Conservation (phyloP, 1,140 invertebrate genomes). For the Galendromus occidentalis region DNA sequence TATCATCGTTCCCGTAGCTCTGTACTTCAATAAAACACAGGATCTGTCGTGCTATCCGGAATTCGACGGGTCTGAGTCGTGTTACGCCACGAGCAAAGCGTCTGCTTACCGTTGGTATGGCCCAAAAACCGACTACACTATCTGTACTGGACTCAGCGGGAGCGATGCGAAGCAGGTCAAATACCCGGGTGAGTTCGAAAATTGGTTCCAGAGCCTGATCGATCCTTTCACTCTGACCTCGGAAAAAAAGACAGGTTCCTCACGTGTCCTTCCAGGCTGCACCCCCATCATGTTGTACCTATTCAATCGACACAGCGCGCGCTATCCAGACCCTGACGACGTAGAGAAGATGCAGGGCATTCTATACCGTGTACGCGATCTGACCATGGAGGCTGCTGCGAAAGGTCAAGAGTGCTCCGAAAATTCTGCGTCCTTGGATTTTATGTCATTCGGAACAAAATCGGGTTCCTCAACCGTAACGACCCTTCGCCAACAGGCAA, state of each 20-base stretch:
- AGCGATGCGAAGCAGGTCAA: background rate
- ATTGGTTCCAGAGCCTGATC: background rate
- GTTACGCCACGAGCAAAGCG: background rate
- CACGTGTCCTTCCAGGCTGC: background rate
- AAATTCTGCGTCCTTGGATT: too few species aligned
- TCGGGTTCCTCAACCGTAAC: too few species aligned
- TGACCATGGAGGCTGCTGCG: background rate
- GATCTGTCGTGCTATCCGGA: background rate
- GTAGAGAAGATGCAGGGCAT: background rate
- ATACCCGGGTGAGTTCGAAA: background rate
- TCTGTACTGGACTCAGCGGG: background rate
- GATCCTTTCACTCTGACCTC: background rate
- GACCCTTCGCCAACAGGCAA: background rate
- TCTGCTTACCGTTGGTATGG: background rate
- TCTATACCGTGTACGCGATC: background rate
- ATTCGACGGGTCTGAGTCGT: background rate
- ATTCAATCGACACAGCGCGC: background rate
- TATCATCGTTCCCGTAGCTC: background rate
- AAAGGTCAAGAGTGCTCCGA: too few species aligned
- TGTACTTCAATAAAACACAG: background rate
- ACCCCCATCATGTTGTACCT: background rate
- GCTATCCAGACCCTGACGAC: background rate
- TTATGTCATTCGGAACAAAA: too few species aligned
- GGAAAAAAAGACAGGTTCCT: background rate
- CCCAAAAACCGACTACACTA: background rate